These are phyloP conservation scores for Dendrolimus houi DNA, from an alignment of 2,888 invertebrate genomes.

Conservation along the genomic window DNA sequence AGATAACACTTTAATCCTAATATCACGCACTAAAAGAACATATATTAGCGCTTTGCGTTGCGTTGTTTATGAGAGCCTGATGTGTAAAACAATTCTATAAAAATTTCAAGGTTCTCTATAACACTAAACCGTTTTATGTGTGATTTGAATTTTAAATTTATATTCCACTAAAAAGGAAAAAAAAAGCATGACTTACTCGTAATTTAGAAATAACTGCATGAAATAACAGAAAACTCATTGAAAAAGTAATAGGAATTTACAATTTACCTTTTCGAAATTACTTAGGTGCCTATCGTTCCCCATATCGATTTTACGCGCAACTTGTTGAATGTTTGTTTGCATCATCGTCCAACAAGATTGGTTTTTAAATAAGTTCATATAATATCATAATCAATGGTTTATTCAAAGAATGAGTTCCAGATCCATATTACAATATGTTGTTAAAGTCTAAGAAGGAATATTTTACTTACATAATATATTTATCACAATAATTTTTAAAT, in stretches of 20 bases:
- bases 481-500: too few relatives aligned
- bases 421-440: too few relatives aligned
- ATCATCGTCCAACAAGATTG: slow-evolving; percentile 15
- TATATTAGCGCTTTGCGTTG: slow-evolving; percentile 54
- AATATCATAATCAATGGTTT: too few relatives aligned
- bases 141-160: slow-evolving; percentile 6
- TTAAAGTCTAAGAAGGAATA: too few relatives aligned
- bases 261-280: not conserved
- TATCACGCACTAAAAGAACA: slow-evolving; percentile 60
- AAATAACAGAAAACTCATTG: slow-evolving; percentile 7
- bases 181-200: not conserved
- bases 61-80: slow-evolving; percentile 26
- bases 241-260: not conserved
- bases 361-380: not conserved
- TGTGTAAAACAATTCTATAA: slow-evolving; percentile 37
- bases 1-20: slow-evolving; percentile 68
- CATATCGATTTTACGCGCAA: slow-evolving; percentile 28
- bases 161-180: not conserved
- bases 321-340: slow-evolving; percentile 60
- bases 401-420: too few relatives aligned
- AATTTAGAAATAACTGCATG: slow-evolving; percentile 1
- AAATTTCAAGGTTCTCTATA: slow-evolving; percentile 37
- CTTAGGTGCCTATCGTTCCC: not conserved
- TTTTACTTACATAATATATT: too few relatives aligned
- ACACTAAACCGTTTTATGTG: slow-evolving; percentile 29